phyloP scores from a whole-genome alignment of 2,113 vertebrate genomes.

The Monopterus albus region DNA sequence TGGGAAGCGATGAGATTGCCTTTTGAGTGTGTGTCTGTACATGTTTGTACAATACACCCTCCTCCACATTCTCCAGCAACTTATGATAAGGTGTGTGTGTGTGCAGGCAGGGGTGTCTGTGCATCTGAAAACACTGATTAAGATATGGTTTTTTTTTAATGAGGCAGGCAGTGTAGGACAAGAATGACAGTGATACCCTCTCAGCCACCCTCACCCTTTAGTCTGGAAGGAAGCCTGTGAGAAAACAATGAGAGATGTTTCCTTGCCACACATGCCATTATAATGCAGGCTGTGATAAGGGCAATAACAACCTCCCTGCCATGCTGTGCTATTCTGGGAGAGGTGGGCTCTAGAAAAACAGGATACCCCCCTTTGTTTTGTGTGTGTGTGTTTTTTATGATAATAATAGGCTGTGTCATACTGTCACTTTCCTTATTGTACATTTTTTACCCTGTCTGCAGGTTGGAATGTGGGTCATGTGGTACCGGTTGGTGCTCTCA shows the following conservation, averaged over 20 bases:
- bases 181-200: conserved; percentile 15
- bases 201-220: conserved; percentile 5
- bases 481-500: conserved; percentile 48
- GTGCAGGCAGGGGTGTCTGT: conserved; percentile 8
- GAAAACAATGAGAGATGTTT: conserved; percentile 72
- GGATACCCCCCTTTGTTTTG: conserved; percentile 76
- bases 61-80: conserved; percentile 21
- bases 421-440: neutral
- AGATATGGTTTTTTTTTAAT: conserved; percentile 42
- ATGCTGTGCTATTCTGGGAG: conserved; percentile 72
- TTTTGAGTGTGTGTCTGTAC: conserved; percentile 41
- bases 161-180: conserved; percentile 10
- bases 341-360: conserved; percentile 75
- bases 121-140: conserved; percentile 40
- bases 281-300: conserved; percentile 59
- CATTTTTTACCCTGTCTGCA: conserved; percentile 12
- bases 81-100: conserved; percentile 41
- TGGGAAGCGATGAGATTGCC: conserved; percentile 18
- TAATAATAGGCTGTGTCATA: conserved; percentile 1
- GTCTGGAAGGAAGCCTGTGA: conserved; percentile 60
- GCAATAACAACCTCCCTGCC: conserved; percentile 61
- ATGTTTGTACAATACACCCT: conserved; percentile 43
- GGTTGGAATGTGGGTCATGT: conserved; percentile 37
- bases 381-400: conserved; percentile 32
- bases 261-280: conserved; percentile 59